Evolutionary conservation across 2,797 vertebrate genomes (phyloP).

Genomic region (Steatocranus sp.): DNA sequence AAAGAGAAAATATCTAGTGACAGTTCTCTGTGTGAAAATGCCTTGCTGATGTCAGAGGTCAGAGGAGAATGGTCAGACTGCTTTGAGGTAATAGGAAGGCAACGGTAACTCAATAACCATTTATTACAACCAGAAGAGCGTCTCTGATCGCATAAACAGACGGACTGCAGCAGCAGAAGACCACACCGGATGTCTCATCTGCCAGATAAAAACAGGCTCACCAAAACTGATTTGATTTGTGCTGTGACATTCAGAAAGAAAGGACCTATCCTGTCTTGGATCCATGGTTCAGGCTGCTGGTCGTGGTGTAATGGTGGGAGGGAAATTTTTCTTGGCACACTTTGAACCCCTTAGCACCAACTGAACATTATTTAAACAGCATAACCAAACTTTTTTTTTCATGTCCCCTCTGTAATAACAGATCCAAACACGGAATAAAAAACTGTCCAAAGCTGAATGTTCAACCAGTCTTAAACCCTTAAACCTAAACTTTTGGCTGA

Average conservation of each 20-base stretch:
- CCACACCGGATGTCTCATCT: not conserved
- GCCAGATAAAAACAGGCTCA: not conserved
- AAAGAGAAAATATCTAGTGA: not conserved
- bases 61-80: not conserved
- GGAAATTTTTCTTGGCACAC: not conserved
- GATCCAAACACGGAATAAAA: not conserved
- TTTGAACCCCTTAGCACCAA: not conserved
- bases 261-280: not conserved
- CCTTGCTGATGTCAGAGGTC: not conserved
- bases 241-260: not conserved
- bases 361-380: not conserved
- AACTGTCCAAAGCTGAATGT: not conserved
- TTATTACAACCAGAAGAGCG: not conserved
- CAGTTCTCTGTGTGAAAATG: not conserved
- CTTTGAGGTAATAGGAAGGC: not conserved
- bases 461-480: not conserved
- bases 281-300: not conserved
- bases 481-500: not conserved
- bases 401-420: not conserved
- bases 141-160: not conserved
- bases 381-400: not conserved
- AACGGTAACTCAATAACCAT: not conserved
- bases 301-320: not conserved
- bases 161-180: not conserved
- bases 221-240: not conserved